These are phyloP conservation scores for Pseudomyrmex sp. DNA, from an alignment of 1,140 invertebrate species.

Conservation along the genomic window DNA sequence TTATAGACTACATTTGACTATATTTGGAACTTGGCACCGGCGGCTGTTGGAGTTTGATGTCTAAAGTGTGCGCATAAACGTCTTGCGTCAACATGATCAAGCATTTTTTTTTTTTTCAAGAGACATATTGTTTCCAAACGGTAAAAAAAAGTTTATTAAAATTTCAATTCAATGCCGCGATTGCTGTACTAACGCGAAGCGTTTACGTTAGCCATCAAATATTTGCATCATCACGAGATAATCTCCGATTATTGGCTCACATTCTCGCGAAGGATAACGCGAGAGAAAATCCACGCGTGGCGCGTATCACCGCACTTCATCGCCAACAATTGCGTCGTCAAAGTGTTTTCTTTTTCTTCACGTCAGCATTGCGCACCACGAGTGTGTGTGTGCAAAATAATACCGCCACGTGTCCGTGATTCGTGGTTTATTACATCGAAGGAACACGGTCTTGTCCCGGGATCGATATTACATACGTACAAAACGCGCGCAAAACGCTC, in stretches of 20 bases:
- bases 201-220: no score
- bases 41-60: neutral
- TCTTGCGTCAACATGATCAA: neutral
- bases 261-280: conserved; percentile 14
- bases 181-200: no score
- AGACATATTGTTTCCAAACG: neutral
- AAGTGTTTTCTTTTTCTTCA: neutral
- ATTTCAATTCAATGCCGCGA: neutral
- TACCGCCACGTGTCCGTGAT: neutral
- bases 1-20: no score
- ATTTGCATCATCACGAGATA: no score
- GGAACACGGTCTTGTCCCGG: neutral
- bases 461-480: neutral
- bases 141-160: neutral
- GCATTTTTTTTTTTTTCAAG: conserved; percentile 2
- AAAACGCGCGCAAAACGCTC: neutral
- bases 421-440: neutral
- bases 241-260: no score
- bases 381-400: conserved; percentile 8
- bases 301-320: neutral
- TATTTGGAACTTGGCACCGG: conserved; percentile 14
- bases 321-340: neutral
- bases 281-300: neutral
- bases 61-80: neutral
- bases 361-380: neutral